A percentile compares a stretch with the other conserved stretches of the same genome.
Evolutionary conservation across 2,113 vertebrate genomes (phyloP).

Genomic region (Myrmophylax atrothorax): DNA sequence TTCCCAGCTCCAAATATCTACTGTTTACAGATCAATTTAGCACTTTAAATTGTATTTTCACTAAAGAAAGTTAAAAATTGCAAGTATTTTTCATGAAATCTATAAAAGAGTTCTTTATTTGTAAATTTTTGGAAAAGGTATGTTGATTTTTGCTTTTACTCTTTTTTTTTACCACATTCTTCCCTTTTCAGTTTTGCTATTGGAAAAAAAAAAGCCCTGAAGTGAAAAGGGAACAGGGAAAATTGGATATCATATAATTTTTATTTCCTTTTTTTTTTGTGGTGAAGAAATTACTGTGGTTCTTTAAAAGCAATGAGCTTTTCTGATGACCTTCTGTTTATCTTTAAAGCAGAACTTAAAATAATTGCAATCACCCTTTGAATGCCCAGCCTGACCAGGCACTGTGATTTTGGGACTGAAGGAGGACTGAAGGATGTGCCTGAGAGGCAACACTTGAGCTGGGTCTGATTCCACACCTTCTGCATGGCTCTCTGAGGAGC

Average conservation of each 20-base stretch:
- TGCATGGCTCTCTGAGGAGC: neutral
- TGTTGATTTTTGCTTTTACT: neutral
- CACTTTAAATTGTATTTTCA: neutral
- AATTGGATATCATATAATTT: neutral
- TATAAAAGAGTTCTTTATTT: neutral
- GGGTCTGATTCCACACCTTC: neutral
- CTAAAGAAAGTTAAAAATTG: neutral
- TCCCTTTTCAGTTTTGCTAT: neutral
- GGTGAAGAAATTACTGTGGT: neutral
- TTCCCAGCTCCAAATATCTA: neutral
- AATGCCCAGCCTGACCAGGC: neutral
- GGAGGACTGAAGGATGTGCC: neutral
- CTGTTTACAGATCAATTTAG: rapidly evolving
- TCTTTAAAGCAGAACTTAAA: neutral
- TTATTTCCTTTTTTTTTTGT: neutral
- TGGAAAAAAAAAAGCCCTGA: neutral
- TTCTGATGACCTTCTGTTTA: neutral
- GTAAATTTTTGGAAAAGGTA: neutral
- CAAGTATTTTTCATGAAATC: neutral
- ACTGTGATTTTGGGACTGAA: neutral
- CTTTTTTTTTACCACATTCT: neutral
- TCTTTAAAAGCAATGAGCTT: neutral
- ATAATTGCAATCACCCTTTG: neutral
- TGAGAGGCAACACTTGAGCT: neutral
- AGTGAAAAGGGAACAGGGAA: neutral